Evolutionary conservation across 2,797 vertebrate species (phyloP), one percentile per base, ranked within the genome.

Genomic region (Antrozous pallidus): DNA sequence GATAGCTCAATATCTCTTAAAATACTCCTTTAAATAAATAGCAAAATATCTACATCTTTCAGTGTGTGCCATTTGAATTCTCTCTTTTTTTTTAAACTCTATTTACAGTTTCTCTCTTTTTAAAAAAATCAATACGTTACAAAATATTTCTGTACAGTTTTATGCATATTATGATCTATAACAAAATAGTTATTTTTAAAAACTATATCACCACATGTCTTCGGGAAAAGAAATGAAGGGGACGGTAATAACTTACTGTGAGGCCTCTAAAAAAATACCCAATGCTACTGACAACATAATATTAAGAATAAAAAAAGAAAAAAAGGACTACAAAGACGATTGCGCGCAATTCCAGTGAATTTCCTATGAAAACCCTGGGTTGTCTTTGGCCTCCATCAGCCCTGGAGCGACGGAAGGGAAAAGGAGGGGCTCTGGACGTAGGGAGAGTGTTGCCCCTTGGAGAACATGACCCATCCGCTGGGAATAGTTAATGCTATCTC

Each of bases 81-180:
- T 97, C 95, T 95, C 91, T 97, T 93, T 79, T 56, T 58, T 96
- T 96, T 88, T 96, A 96, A 97, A 97, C 96, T 98, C 97, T 99
- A 99, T 99, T 98, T 99, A 99, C 99, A 98, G 95, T 98, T 95
- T 89, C 93, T 97, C 92, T 97, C 65, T 96, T 81, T 92, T 96
- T 98, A 33, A 80, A 96, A 93, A 97, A 98, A 97, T 98, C 98
- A 98, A 98, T 98, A 98, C 98, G 98, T 99, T 99, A 99, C 98
- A 99, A 99, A 99, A 99, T 99, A 99, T 98, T 97, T 99, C 99
- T 99, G 98, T 99, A 99, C 99, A 99, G 98, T 98, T 98, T 98
- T 98, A 99, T 98, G 98, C 98, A 99, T 98, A 98, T 99, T 97
- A 98, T 98, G 98, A 98, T 98, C 98, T 99, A 98, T 99, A 99